Base-by-base conservation (phyloP, 2,113 vertebrate genomes). In the Micronycteris hirsuta region DNA sequence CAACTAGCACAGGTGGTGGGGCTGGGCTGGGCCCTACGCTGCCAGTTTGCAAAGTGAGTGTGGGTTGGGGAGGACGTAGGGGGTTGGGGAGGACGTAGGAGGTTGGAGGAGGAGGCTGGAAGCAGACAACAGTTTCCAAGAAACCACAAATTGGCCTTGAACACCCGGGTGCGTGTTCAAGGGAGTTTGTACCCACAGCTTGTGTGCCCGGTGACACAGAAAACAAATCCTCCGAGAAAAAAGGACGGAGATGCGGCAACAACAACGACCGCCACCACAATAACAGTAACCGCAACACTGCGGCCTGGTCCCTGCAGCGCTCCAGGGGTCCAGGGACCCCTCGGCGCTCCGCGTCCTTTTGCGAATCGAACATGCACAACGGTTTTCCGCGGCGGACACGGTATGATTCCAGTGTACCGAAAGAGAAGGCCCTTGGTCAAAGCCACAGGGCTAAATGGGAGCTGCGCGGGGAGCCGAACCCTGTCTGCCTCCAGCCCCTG, bases 251-350 rank as follows among this genome's bases (percentile, higher is more conserved):
- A 41, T 1, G 70, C 36, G 12, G 45, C 6, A 10, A 17, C 56
- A 4, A 15, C 22, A 3, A 8, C 2, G 7, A 26, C 31, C 13
- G 22, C 36, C 73, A 4, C 67, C 28, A 11, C 36, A 10, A 5
- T 20, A 5, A 1, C 3, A 5, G 43, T 0, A 0, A 10, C 20
- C 4, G 45, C 7, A 20, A 15, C n/a, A 1, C 4, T 0, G 38
- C 56, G 2, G 3, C 16, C 36, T 7, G 16, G 43, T 24, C 24
- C 41, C 85, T 0, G 74, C 47, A 26, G 28, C 7, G 2, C 16
- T 10, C 36, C 28, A 1, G 36, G 49, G 0, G 24, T 2, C 41
- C 36, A 22, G 33, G 84, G 16, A 2, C 81, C 0, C 36, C 65
- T 14, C 20, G 22, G 31, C 31, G 2, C 49, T 8, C 26, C 9